Conservation (phyloP, 1,140 invertebrate genomes). For the Phymastichus coffea region DNA sequence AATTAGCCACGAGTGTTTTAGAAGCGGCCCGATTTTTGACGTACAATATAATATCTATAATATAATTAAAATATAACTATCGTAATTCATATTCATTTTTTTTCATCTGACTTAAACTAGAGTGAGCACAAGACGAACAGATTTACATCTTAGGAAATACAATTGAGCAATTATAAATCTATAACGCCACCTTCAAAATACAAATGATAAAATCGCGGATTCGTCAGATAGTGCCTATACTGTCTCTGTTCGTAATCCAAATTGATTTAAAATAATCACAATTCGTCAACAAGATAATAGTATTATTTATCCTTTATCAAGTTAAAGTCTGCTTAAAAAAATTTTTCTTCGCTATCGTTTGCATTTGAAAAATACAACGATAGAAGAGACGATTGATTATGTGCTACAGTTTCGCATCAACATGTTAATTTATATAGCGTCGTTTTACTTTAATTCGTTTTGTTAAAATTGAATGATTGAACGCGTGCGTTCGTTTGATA, state of each 20-base stretch:
- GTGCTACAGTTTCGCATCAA: background rate
- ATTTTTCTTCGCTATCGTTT: background rate
- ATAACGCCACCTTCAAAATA: slow-evolving; percentile 1
- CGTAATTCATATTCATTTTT: slow-evolving; percentile 34
- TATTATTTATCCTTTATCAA: background rate
- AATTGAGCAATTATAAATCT: slow-evolving; percentile 34
- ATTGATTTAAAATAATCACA: slow-evolving; percentile 3
- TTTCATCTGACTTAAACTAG: slow-evolving; percentile 41
- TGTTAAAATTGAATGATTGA: no score
- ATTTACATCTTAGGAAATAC: slow-evolving; percentile 46
- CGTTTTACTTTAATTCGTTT: background rate
- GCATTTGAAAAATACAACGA: background rate
- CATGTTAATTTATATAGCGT: background rate
- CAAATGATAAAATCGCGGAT: slow-evolving; percentile 11
- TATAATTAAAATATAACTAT: slow-evolving; percentile 27
- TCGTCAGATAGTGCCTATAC: background rate
- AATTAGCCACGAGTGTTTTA: slow-evolving; percentile 24
- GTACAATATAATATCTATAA: slow-evolving; percentile 10
- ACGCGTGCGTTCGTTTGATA: background rate
- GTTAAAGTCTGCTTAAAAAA: slow-evolving; percentile 8
- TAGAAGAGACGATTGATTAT: background rate
- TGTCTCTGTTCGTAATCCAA: background rate
- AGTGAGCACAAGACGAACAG: slow-evolving; percentile 50
- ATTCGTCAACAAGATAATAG: slow-evolving; percentile 4
- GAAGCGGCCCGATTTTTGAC: slow-evolving; percentile 33